Percentiles rank a stretch among this genome's conserved stretches.
These are phyloP conservation scores for human (Homo sapiens) DNA, from an alignment of 2,113 vertebrate genomes.

Conservation along the genomic window GRCh38 chr12:49904001-49904500, in stretches of 20 bases:
- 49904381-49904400: neutral
- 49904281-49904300: neutral
- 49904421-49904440: neutral
- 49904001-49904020: neutral
- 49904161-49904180: conserved; percentile 58
- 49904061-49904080: neutral
- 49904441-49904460: neutral
- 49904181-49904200: neutral
- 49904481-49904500: neutral
- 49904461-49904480: neutral
- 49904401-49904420: neutral
- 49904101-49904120: conserved; percentile 16
- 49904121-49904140: neutral
- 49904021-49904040: neutral
- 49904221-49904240: neutral
- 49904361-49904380: neutral
- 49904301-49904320: neutral
- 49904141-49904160: conserved; percentile 15
- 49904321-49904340: neutral
- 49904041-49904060: too few species aligned
- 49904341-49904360: neutral
- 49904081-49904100: neutral
- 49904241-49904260: neutral
- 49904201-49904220: conserved; percentile 40
- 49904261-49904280: neutral